Conservation (phyloP, 2,888 invertebrate species). For the Lycia hirtaria region DNA sequence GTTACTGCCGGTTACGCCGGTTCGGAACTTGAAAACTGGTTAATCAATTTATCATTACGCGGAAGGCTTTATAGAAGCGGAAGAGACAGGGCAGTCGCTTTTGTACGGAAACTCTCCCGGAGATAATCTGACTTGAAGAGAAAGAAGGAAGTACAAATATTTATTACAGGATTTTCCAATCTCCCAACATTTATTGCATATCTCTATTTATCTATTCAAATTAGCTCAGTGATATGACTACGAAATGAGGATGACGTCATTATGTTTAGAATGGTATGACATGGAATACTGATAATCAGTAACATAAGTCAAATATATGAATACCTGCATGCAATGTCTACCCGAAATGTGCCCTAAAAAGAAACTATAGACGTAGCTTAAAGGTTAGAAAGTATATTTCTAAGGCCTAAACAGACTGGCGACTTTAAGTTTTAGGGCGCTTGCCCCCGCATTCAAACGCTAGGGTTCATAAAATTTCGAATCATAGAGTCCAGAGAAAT, state of each 20-base stretch:
- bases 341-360: too few species aligned
- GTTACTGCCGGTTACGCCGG: not conserved
- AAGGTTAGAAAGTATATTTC: too few species aligned
- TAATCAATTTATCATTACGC: constrained; percentile 5
- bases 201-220: not conserved
- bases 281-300: too few species aligned
- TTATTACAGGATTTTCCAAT: constrained; percentile 1
- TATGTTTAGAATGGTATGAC: not conserved
- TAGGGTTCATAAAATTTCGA: too few species aligned
- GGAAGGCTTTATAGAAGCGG: constrained; percentile 1
- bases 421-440: too few species aligned
- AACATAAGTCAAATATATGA: too few species aligned
- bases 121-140: not conserved
- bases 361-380: too few species aligned
- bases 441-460: too few species aligned
- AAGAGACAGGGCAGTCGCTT: not conserved
- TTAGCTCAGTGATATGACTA: not conserved
- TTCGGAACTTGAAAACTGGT: constrained; percentile 1
- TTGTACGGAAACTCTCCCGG: not conserved
- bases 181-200: not conserved
- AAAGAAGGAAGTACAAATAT: not conserved
- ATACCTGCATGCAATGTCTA: too few species aligned
- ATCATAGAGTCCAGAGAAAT: too few species aligned
- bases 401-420: too few species aligned
- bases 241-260: not conserved